A percentile compares a stretch with the other conserved stretches of the same genome.
phyloP scores from a whole-genome alignment of 2,888 invertebrate genomes.

The Caenorhabditis sp. region DNA sequence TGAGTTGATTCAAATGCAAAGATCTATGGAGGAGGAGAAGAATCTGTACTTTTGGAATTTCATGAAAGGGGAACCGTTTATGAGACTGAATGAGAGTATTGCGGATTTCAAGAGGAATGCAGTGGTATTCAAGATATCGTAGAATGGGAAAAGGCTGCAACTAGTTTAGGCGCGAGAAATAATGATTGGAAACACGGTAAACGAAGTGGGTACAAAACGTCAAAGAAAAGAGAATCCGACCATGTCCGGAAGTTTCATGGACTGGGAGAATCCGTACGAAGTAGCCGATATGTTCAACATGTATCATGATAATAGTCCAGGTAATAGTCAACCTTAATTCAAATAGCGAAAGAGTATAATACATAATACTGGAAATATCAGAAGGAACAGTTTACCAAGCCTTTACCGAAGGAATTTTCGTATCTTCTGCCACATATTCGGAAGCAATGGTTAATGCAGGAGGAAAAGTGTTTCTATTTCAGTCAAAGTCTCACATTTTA shows the following conservation, averaged over 20 bases:
- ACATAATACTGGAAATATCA: not conserved
- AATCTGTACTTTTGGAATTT: slow-evolving; percentile 37
- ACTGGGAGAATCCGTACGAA: slow-evolving; percentile 44
- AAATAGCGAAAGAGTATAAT: too few species aligned
- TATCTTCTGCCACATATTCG: slow-evolving; percentile 10
- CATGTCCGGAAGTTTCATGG: slow-evolving; percentile 36
- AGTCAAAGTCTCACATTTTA: slow-evolving; percentile 11
- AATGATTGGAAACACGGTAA: slow-evolving; percentile 25
- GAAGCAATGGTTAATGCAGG: slow-evolving; percentile 13
- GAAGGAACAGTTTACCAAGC: slow-evolving; percentile 23
- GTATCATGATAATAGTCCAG: slow-evolving; percentile 24
- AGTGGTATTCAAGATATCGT: not conserved
- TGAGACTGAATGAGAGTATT: slow-evolving; percentile 31
- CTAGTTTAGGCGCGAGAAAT: slow-evolving; percentile 19
- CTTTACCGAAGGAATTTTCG: slow-evolving; percentile 29
- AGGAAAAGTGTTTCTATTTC: slow-evolving; percentile 35
- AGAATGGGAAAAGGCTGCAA: not conserved
- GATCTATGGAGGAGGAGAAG: slow-evolving; percentile 38
- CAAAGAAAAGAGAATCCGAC: slow-evolving; percentile 32
- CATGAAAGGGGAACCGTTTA: slow-evolving; percentile 36
- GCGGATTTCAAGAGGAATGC: slow-evolving; percentile 24
- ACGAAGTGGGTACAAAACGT: slow-evolving; percentile 7
- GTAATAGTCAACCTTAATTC: too few species aligned
- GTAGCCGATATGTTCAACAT: slow-evolving; percentile 24
- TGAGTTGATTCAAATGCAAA: slow-evolving; percentile 25